Percentiles rank a stretch among this genome's conserved stretches.
phyloP scores from a whole-genome alignment of 2,113 vertebrate genomes.

The Anthoscopus minutus region DNA sequence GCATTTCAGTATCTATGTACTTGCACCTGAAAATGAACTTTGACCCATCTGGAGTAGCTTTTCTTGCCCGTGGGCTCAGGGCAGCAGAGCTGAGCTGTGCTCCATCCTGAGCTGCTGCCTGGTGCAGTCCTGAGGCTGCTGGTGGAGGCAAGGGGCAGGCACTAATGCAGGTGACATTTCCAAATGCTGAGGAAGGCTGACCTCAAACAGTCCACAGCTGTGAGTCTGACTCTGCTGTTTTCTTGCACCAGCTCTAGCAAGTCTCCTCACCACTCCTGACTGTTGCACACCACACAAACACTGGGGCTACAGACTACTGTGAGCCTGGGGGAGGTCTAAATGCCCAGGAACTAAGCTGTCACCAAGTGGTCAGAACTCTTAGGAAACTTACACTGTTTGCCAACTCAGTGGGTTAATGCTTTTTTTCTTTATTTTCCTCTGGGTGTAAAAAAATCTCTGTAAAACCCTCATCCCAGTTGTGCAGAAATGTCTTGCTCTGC shows the following conservation, averaged over 20 bases:
- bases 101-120: accelerated
- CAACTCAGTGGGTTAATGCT: neutral
- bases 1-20: neutral
- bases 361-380: neutral
- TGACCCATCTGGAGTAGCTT: neutral
- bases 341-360: neutral
- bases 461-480: neutral
- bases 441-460: neutral
- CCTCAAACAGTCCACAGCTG: accelerated
- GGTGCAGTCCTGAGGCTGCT: neutral
- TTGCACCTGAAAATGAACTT: neutral
- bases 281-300: accelerated
- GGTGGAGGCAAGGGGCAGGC: neutral
- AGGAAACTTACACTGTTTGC: neutral
- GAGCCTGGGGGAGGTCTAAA: neutral
- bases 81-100: neutral
- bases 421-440: neutral
- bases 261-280: neutral
- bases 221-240: neutral
- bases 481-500: neutral
- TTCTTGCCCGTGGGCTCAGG: neutral
- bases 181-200: neutral
- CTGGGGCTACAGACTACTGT: neutral
- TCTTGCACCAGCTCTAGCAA: neutral
- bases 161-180: accelerated